Base-by-base conservation (phyloP, 1,140 invertebrate genomes). In the Cecropterus lyciades region DNA sequence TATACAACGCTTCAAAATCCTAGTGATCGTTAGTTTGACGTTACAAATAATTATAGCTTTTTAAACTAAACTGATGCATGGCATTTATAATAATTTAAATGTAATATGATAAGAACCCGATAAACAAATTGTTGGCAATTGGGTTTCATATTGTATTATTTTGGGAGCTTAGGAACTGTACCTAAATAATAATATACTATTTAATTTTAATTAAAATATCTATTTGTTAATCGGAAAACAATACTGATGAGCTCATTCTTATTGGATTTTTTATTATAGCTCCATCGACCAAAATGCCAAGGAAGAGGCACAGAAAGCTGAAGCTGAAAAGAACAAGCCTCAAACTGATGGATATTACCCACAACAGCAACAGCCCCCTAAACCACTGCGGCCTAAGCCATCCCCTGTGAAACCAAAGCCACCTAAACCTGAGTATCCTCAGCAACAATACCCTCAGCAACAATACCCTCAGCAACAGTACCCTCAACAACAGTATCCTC, bases 281-380 rank as follows among this genome's bases (percentile, higher is more conserved):
- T 80, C 89, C 15, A 68, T 89, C 16, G 88, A 90, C 16, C 83
- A 92, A 72, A 85, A 82, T 30, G 86, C 82, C 1, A 84, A 82
- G 53, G 89, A 88, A 30, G 87, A 92, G 77, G 87, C 87, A 10
- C 82, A 78, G 1, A 82, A 85, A 64, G 79, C 70, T 9, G 79
- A 84, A 76, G 80, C 80, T 10, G 79, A 82, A 17, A 81, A 87
- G 57, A 79, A 87, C 67, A 86, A 85, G 20, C 82, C 75, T 14
- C 76, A 72, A 57, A 70, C 40, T 45, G 42, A n/a, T 53, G 42
- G 14, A 57, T 67, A 53, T 67, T 72, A 66, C 45, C 71, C 37
- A 40, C 72, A 56, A 65, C 63, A 49, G 2, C 53, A 9, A 55
- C 37, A 62, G 63, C 43, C 55, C 42, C 33, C 42, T 16, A 53